Percentiles rank a stretch among this genome's conserved stretches.
These are phyloP conservation scores for Dryoscopus gambensis DNA, from an alignment of 2,113 vertebrate genomes.

Conservation along the genomic window DNA sequence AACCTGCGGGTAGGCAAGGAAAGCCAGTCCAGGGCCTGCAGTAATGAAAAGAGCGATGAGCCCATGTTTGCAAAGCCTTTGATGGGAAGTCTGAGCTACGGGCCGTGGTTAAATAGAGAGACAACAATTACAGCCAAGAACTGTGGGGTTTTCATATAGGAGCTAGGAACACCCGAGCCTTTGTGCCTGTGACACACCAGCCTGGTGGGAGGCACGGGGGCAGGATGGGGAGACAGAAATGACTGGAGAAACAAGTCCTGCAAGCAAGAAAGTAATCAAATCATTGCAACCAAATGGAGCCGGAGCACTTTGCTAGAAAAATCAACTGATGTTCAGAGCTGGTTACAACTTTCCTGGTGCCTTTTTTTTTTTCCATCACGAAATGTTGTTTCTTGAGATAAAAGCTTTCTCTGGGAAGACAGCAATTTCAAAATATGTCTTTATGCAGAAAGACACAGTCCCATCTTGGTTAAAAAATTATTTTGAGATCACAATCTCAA, in stretches of 20 bases:
- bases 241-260: neutral
- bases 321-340: neutral
- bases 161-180: neutral
- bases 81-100: neutral
- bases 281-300: neutral
- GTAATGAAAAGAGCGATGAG: neutral
- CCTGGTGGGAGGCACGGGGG: rapidly evolving
- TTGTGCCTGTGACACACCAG: neutral
- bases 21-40: slow-evolving; percentile 86
- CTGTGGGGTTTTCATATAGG: neutral
- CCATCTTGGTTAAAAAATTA: neutral
- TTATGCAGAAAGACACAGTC: neutral
- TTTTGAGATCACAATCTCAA: neutral
- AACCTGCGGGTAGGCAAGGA: slow-evolving; percentile 88
- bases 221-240: neutral
- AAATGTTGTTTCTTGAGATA: neutral
- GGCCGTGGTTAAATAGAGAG: neutral
- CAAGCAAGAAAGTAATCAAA: neutral
- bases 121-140: neutral
- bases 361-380: neutral
- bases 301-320: neutral
- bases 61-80: neutral
- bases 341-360: neutral
- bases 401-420: neutral
- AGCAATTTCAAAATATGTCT: neutral